A percentile compares a stretch with the other conserved stretches of the same genome.
Conservation (phyloP, 2,113 vertebrate species). For the Proteles cristata region DNA sequence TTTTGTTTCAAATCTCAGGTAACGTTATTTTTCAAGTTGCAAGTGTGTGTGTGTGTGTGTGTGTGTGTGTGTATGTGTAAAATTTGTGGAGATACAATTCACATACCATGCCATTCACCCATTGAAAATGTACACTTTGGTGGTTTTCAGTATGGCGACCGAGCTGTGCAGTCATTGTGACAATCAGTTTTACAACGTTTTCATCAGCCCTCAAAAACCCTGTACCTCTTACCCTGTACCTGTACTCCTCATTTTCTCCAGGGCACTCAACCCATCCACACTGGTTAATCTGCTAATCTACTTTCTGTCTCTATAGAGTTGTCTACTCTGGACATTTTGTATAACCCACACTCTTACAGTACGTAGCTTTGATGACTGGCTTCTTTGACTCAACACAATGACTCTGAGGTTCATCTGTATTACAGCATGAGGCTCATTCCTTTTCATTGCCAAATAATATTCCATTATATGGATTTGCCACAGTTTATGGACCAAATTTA, state of each 20-base stretch:
- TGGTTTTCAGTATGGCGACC: not conserved
- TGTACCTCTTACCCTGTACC: not conserved
- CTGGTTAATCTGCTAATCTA: not conserved
- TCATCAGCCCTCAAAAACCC: not conserved
- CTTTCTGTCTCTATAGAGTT: not conserved
- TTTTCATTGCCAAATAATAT: not conserved
- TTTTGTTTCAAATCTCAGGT: conserved; percentile 46
- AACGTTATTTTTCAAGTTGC: not conserved
- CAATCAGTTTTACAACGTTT: not conserved
- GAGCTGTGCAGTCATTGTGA: not conserved
- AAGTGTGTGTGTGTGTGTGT: not conserved
- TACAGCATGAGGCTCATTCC: not conserved
- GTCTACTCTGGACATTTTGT: not conserved
- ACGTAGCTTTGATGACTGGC: not conserved
- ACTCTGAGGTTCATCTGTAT: not conserved
- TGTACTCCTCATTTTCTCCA: not conserved
- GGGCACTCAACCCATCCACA: not conserved
- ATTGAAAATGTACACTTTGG: not conserved
- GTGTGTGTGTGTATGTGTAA: not conserved
- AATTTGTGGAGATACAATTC: not conserved
- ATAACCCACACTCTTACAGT: not conserved
- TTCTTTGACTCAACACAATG: not conserved
- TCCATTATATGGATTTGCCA: not conserved
- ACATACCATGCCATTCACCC: not conserved
- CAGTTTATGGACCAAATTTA: not conserved